Base-by-base conservation (phyloP, 2,797 vertebrate genomes). In the Myotis vivesi region DNA sequence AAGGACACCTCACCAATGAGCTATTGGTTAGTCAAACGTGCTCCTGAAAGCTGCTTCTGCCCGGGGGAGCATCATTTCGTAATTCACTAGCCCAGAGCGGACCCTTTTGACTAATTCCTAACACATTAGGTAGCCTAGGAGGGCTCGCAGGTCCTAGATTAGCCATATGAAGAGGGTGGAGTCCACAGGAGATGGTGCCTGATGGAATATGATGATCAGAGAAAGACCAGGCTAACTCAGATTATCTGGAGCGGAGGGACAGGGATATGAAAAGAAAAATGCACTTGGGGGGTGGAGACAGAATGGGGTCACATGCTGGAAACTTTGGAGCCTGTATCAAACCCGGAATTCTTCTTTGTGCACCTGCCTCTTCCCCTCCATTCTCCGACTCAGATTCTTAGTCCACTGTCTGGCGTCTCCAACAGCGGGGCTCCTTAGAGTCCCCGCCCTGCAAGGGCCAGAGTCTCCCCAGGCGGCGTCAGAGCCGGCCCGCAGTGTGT, bases 261-360 rank as follows among this genome's bases (percentile, higher is more conserved):
- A 6, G 20, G 36, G 25, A 10, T n/a, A 41, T 33, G 41, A 86
- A 71, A 92, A 69, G 49, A 20, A 33, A 53, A 41, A 51, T 6
- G n/a, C 36, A 23, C 30, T 11, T 30, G 9, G 66, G 38, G 23
- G 6, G 12, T 25, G 36, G 59, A 33, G 59, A 38, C 36, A 55
- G 25, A 91, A 66, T 30, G 22, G 71, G n/a, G 19, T 75, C 38
- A 77, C 44, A 79, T 30, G 30, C 83, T 68, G 62, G 51, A 44
- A n/a, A 36, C 28, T 36, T 69, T 33, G 16, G 33, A 64, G 22
- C 4, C 46, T 73, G 4, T 73, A 23, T 69, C 38, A 73, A 46
- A 88, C 28, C 68, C 19, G 76, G 73, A 72, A 41, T 44, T 25
- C 68, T 69, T 51, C 15, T 81, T 51, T 53, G 81, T 80, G 46